A percentile compares a stretch with the other conserved stretches of the same genome.
phyloP scores from a whole-genome alignment of 2,113 vertebrate species.

The Corythornis vintsioides region DNA sequence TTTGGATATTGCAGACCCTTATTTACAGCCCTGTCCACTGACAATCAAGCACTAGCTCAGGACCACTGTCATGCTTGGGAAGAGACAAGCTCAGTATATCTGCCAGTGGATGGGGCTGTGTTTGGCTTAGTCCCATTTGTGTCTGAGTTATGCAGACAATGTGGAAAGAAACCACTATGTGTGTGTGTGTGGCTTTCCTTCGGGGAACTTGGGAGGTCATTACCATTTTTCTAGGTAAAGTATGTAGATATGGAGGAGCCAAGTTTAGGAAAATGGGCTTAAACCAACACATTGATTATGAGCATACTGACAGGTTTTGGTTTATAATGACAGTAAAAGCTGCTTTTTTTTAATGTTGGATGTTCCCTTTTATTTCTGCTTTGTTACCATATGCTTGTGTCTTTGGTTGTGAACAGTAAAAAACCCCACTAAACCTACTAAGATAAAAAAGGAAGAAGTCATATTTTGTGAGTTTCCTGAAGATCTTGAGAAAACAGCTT shows the following conservation, averaged over 20 bases:
- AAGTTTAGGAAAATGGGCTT: not conserved
- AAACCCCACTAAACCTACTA: not conserved
- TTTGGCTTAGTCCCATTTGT: not conserved
- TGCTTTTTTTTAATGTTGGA: not conserved
- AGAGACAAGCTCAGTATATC: not conserved
- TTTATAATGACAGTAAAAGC: not conserved
- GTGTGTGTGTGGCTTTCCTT: fast-evolving
- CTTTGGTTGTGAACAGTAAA: not conserved
- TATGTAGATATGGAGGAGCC: not conserved
- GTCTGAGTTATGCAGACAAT: not conserved
- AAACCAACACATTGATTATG: not conserved
- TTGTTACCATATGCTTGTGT: not conserved
- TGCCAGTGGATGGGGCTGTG: not conserved
- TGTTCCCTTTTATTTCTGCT: not conserved
- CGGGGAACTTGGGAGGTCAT: not conserved
- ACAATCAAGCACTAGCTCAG: not conserved
- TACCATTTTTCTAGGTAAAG: not conserved
- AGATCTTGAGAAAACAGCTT: not conserved
- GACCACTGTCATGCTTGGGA: not conserved
- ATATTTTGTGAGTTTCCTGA: not conserved
- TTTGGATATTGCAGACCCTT: not conserved
- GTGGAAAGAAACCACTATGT: not conserved
- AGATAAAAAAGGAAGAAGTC: not conserved
- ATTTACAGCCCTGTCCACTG: not conserved
- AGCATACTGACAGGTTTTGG: not conserved